A percentile compares a stretch with the other conserved stretches of the same genome.
Conservation (phyloP, 2,113 vertebrate species). For the Spheniscus mendiculus region DNA sequence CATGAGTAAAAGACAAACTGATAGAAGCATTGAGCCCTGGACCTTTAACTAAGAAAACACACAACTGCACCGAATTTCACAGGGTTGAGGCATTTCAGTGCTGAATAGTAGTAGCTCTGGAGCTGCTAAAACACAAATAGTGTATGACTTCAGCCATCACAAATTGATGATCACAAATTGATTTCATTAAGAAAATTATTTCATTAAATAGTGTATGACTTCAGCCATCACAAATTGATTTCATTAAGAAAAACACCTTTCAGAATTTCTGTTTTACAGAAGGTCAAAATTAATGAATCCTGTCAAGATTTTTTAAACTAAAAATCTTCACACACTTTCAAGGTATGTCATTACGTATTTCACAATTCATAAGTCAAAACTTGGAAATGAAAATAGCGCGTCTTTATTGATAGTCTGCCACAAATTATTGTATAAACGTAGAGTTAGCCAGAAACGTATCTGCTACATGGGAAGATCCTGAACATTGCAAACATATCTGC, state of each 20-base stretch:
- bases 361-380: slow-evolving; percentile 40
- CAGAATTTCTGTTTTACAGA: background rate
- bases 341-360: background rate
- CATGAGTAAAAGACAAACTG: background rate
- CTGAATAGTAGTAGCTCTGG: background rate
- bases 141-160: background rate
- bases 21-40: background rate
- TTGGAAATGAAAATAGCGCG: slow-evolving; percentile 36
- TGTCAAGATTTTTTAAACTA: background rate
- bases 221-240: background rate
- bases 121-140: background rate
- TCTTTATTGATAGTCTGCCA: slow-evolving; percentile 63
- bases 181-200: no score
- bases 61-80: background rate
- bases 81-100: background rate
- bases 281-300: background rate
- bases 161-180: no score
- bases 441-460: slow-evolving; percentile 6
- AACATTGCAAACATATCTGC: background rate
- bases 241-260: background rate
- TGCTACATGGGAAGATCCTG: background rate
- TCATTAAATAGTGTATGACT: background rate
- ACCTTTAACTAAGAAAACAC: background rate
- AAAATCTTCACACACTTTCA: background rate
- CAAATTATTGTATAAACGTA: background rate